Evolutionary conservation across 2,888 invertebrate species (phyloP).

Genomic region (Ectemnius lituratus): DNA sequence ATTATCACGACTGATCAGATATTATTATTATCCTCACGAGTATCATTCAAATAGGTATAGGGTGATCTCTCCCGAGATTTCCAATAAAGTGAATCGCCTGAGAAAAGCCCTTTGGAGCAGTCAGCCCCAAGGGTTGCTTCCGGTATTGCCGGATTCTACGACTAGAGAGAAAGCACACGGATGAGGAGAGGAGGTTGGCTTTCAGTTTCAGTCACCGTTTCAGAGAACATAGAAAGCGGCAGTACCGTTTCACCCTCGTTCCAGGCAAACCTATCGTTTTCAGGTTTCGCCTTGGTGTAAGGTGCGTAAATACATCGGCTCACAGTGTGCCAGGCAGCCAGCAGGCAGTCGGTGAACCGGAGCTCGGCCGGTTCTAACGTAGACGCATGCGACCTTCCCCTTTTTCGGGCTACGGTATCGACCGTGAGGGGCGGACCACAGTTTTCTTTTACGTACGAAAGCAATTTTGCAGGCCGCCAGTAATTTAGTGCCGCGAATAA

Average conservation of each 20-base stretch:
- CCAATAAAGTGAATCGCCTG: background rate
- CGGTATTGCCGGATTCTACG: background rate
- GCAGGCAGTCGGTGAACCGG: slow-evolving; percentile 22
- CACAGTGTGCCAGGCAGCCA: background rate
- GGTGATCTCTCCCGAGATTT: background rate
- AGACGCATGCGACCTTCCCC: slow-evolving; percentile 54
- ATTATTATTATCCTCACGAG: background rate
- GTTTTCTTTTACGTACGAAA: slow-evolving; percentile 67
- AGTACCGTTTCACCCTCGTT: background rate
- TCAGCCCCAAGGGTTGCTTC: too few species aligned
- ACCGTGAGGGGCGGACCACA: slow-evolving; percentile 51
- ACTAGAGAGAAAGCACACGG: background rate
- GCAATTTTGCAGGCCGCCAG: slow-evolving; percentile 66
- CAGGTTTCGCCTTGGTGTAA: slow-evolving; percentile 2
- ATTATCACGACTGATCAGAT: background rate
- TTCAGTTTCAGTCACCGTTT: too few species aligned
- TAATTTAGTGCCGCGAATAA: slow-evolving; percentile 67
- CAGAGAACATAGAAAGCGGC: too few species aligned
- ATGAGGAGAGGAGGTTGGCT: background rate
- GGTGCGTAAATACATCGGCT: background rate
- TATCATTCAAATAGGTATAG: too few species aligned
- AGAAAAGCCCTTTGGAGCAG: background rate
- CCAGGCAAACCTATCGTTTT: slow-evolving; percentile 22
- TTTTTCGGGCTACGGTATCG: slow-evolving; percentile 52
- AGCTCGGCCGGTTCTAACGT: slow-evolving; percentile 27